phyloP scores from a whole-genome alignment of 2,888 invertebrate genomes.

The Dicycla oo region DNA sequence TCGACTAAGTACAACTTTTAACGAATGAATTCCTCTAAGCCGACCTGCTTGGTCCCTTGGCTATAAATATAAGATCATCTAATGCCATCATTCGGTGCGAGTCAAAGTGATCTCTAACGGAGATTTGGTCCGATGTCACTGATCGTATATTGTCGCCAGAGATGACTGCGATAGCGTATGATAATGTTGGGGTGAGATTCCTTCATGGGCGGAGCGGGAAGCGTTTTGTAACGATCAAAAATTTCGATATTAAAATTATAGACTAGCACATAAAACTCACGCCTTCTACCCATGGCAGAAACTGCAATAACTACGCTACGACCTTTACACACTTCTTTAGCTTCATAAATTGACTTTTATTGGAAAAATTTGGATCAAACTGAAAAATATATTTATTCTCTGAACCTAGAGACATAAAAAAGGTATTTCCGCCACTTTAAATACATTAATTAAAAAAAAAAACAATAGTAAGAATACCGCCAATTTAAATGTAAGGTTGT shows the following conservation, averaged over 20 bases:
- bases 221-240: slow-evolving; percentile 3
- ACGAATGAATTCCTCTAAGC: slow-evolving; percentile 56
- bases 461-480: too few relatives aligned
- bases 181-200: slow-evolving; percentile 68
- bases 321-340: not conserved
- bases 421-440: too few relatives aligned
- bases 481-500: too few relatives aligned
- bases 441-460: too few relatives aligned
- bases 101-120: slow-evolving; percentile 83
- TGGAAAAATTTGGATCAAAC: too few relatives aligned
- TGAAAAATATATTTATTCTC: too few relatives aligned
- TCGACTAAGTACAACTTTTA: slow-evolving; percentile 35
- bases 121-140: slow-evolving; percentile 85
- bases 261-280: too few relatives aligned
- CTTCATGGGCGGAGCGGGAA: slow-evolving; percentile 69
- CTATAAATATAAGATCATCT: slow-evolving; percentile 77
- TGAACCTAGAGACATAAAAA: too few relatives aligned
- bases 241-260: not conserved
- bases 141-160: slow-evolving; percentile 89
- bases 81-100: slow-evolving; percentile 81
- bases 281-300: not conserved
- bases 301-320: not conserved
- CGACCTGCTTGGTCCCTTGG: slow-evolving; percentile 55
- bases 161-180: slow-evolving; percentile 86
- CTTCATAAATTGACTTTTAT: not conserved